These are phyloP conservation scores for Globicephala melas DNA, from an alignment of 2,113 vertebrate species.

Conservation along the genomic window DNA sequence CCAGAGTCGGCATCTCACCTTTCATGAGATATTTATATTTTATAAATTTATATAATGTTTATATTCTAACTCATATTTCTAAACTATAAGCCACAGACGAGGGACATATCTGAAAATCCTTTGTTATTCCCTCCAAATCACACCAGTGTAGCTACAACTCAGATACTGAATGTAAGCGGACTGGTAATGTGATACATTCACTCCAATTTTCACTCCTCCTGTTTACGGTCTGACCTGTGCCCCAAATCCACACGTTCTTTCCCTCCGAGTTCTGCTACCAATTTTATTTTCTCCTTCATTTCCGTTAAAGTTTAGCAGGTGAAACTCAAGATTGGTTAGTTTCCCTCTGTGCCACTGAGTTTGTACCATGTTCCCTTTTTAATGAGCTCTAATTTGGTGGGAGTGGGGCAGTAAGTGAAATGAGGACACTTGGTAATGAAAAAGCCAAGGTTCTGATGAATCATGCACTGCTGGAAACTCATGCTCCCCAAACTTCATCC, in stretches of 20 bases:
- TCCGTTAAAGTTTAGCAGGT: neutral
- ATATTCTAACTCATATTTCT: neutral
- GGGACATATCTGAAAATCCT: neutral
- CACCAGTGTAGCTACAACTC: neutral
- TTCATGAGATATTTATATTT: neutral
- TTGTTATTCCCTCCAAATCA: neutral
- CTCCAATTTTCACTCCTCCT: neutral
- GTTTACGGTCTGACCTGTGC: fast-evolving
- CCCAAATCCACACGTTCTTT: neutral
- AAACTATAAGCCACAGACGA: neutral
- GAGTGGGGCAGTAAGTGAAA: neutral
- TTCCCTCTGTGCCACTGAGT: neutral
- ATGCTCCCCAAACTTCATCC: neutral
- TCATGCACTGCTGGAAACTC: neutral
- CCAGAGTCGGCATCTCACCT: neutral
- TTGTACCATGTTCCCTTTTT: neutral
- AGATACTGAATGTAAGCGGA: neutral
- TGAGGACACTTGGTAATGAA: neutral
- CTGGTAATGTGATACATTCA: neutral
- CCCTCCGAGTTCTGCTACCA: neutral
- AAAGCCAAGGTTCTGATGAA: neutral
- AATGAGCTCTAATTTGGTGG: neutral
- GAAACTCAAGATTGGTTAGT: neutral
- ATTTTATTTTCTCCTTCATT: neutral
- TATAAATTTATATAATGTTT: neutral